Evolutionary conservation across 2,888 invertebrate genomes (phyloP), one percentile per base, ranked within the genome.

Genomic region (Pherbina coryleti): DNA sequence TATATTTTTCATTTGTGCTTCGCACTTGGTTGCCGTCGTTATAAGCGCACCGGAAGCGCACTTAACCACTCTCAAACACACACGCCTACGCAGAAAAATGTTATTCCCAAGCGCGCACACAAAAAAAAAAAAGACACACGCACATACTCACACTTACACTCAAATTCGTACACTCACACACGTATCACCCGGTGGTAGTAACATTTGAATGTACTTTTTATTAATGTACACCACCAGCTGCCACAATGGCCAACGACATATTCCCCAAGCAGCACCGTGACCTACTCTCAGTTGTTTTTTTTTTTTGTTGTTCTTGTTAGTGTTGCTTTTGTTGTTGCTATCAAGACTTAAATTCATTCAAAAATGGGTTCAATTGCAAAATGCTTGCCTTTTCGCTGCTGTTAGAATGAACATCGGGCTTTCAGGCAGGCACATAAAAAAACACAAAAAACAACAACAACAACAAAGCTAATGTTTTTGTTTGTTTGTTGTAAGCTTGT

Each of bases 201-300:
- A 66, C 37, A 66, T 37, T 17, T 37, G 37, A 66, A 66, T 67
- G 49, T 67, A 19, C 67, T 28, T 28, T 60, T 60, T 60, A 60
- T 44, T 44, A 44, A 44, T 44, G 44, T 44, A 44, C 44, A 44
- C 11, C 44, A 44, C 11, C 44, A 44, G 44, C 44, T 44, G 44
- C 44, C 44, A 44, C 44, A 44, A 44, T 44, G 44, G 44, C 44
- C 44, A 44, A 44, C 44, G 44, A 44, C 44, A 44, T 44, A 44
- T 44, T 44, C 44, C 44, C 44, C 11, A 14, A 44, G 14, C 14
- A 28, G 14, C 25, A 62, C 62, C 17, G 22, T 62, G 22, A 28
- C 28, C 28, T 17, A 25, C 14, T 25, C 28, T 3, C 62, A 25
- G 62, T 62, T 28, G 62, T 28, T 28, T 28, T 28, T 62, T 28